phyloP scores from a whole-genome alignment of 2,888 invertebrate genomes.

The Callosobruchus maculatus region DNA sequence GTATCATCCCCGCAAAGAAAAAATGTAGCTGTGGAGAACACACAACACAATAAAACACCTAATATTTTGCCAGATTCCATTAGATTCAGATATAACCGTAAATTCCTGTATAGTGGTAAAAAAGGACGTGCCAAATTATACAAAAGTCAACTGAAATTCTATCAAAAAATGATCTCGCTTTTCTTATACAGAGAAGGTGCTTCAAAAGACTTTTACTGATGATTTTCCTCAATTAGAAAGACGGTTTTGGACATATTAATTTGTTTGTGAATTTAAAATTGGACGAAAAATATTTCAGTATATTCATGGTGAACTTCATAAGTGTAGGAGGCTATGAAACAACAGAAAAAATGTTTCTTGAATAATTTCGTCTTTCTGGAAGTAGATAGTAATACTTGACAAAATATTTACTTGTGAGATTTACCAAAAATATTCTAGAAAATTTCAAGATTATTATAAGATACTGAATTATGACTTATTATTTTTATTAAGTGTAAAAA shows the following conservation, averaged over 20 bases:
- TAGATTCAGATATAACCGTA: not conserved
- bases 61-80: not conserved
- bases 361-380: not conserved
- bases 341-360: not conserved
- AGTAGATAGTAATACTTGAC: too few species aligned
- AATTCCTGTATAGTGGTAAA: not conserved
- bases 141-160: not conserved
- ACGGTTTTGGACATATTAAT: not conserved
- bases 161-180: not conserved
- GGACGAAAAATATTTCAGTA: not conserved
- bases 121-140: not conserved
- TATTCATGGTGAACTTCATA: not conserved
- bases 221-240: not conserved
- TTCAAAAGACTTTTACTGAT: not conserved
- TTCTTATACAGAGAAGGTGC: not conserved
- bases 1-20: constrained; percentile 40
- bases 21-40: constrained; percentile 42
- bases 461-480: not conserved
- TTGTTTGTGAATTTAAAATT: too few species aligned
- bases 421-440: not conserved
- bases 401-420: not conserved
- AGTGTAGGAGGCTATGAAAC: not conserved
- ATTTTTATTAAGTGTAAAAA: not conserved
- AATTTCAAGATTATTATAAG: not conserved
- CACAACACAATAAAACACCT: not conserved